Percentiles rank a stretch among this genome's conserved stretches.
Evolutionary conservation across 92 coral and sea anemone species (phyloP).

Genomic region (Phenganax stokvisi): DNA sequence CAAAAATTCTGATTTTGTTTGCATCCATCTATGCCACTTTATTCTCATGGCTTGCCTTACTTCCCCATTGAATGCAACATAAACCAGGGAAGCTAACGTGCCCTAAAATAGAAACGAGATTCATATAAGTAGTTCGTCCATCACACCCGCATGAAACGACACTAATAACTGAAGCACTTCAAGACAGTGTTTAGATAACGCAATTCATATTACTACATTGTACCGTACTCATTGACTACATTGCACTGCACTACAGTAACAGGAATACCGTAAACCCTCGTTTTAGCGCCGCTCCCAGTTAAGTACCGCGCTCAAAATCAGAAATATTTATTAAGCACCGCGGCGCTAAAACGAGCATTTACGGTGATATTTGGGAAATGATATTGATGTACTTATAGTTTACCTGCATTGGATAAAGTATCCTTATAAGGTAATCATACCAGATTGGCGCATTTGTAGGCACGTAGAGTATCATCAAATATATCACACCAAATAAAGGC

Average conservation of each 20-base stretch:
- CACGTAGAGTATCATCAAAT: constrained; percentile 59
- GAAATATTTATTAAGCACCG: too few relatives aligned
- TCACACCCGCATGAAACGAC: too few relatives aligned
- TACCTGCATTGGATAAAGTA: constrained; percentile 76
- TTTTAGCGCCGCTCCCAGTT: too few relatives aligned
- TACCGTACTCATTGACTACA: too few relatives aligned
- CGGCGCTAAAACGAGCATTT: too few relatives aligned
- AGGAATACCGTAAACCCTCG: too few relatives aligned
- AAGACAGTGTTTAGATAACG: too few relatives aligned
- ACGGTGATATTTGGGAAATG: too few relatives aligned
- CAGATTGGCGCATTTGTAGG: constrained; percentile 46
- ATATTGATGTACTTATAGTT: neutral
- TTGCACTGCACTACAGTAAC: neutral
- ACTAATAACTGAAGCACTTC: too few relatives aligned
- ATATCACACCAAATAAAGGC: constrained; percentile 61
- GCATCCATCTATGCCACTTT: constrained; percentile 59
- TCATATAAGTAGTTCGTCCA: neutral
- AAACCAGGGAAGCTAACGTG: constrained; percentile 34
- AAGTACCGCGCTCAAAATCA: too few relatives aligned
- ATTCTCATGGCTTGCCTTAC: constrained; percentile 21
- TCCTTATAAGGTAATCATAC: constrained; percentile 53
- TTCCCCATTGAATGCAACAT: constrained; percentile 33
- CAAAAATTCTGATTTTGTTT: constrained; percentile 29
- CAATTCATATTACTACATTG: too few relatives aligned
- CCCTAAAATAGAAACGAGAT: constrained; percentile 13